phyloP scores from a whole-genome alignment of 2,797 vertebrate genomes.

The Microhierax caerulescens region DNA sequence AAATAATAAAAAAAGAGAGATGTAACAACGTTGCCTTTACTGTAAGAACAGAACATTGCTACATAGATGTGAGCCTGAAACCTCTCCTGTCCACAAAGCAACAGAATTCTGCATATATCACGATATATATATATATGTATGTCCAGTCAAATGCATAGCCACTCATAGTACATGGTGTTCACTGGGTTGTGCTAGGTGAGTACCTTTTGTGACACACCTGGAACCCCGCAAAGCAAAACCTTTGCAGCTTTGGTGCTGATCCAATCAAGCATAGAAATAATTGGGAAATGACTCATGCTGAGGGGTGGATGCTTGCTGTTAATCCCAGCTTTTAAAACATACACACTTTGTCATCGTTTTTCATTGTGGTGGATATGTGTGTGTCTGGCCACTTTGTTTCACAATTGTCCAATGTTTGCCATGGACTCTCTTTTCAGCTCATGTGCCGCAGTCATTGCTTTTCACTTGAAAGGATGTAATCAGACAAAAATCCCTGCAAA shows the following conservation, averaged over 20 bases:
- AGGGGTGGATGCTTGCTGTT: background rate
- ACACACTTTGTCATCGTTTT: constrained; percentile 38
- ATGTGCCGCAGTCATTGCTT: background rate
- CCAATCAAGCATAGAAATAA: constrained; percentile 22
- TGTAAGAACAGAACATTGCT: background rate
- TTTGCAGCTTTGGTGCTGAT: constrained; percentile 1
- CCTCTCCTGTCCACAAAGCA: background rate
- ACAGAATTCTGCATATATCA: background rate
- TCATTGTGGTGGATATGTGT: background rate
- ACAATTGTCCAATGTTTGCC: constrained; percentile 2
- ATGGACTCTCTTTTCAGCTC: background rate
- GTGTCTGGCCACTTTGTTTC: constrained; percentile 18
- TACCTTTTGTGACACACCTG: background rate
- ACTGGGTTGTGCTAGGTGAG: background rate
- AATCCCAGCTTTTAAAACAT: constrained; percentile 33
- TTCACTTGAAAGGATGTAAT: background rate
- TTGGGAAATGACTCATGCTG: constrained; percentile 20
- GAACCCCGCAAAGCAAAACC: background rate
- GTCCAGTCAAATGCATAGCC: background rate
- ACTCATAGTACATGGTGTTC: rapidly evolving
- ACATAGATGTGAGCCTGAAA: background rate
- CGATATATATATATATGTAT: too few species aligned
- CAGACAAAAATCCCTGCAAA: constrained; percentile 27
- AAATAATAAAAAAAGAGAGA: background rate
- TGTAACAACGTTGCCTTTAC: background rate